phyloP scores from a whole-genome alignment of 2,888 invertebrate species.

The Acanthosoma haemorrhoidale region DNA sequence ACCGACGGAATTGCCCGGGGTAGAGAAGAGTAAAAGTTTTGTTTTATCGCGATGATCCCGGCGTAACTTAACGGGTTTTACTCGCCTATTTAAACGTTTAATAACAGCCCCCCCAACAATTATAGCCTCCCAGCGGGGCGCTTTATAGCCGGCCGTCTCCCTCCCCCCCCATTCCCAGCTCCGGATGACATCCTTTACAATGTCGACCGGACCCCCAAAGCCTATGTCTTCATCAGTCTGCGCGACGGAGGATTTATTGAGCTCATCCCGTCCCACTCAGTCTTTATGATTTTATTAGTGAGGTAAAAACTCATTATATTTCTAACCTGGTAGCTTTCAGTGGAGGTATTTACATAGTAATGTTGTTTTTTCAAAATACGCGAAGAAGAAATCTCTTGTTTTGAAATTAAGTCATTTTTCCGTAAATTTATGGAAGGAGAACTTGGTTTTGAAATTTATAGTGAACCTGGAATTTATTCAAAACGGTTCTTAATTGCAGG shows the following conservation, averaged over 20 bases:
- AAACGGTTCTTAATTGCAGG: no score
- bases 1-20: not conserved
- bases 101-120: not conserved
- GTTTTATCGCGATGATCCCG: not conserved
- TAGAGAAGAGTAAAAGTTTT: no score
- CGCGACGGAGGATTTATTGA: not conserved
- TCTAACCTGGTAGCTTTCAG: not conserved
- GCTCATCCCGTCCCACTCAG: not conserved
- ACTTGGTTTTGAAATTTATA: no score
- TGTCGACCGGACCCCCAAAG: not conserved
- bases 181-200: not conserved
- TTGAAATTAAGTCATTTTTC: no score
- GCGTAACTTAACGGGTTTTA: conserved; percentile 1
- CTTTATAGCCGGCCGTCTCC: no score
- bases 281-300: not conserved
- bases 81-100: not conserved
- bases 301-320: not conserved
- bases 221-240: not conserved
- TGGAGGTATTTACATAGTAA: no score
- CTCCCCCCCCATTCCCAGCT: no score
- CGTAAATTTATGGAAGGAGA: no score
- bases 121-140: not conserved
- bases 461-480: no score
- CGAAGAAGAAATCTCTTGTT: no score
- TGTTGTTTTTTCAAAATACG: no score